These are phyloP conservation scores for Microctonus brassicae DNA, from an alignment of 2,888 invertebrate genomes.

Conservation along the genomic window DNA sequence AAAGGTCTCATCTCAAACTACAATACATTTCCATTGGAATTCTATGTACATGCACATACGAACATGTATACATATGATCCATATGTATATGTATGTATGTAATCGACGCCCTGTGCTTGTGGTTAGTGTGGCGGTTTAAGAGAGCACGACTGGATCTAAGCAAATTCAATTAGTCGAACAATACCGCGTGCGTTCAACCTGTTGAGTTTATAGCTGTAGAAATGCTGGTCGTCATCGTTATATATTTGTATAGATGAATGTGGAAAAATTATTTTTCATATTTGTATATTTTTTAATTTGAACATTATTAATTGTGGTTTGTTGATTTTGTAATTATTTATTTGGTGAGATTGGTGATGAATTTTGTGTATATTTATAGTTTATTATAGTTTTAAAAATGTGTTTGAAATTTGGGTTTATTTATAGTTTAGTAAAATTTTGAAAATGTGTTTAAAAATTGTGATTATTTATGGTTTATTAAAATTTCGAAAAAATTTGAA, in stretches of 20 bases:
- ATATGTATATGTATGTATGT: slow-evolving; percentile 39
- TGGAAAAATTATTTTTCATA: not conserved
- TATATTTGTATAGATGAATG: not conserved
- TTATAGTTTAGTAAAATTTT: too few species aligned
- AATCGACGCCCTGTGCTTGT: slow-evolving; percentile 51
- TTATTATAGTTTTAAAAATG: too few species aligned
- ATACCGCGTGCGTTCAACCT: slow-evolving; percentile 54
- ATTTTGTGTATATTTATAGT: too few species aligned
- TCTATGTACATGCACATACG: too few species aligned
- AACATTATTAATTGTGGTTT: too few species aligned
- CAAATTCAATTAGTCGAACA: slow-evolving; percentile 61
- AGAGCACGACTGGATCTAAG: slow-evolving; percentile 52
- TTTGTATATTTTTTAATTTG: too few species aligned
- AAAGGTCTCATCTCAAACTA: slow-evolving; percentile 26
- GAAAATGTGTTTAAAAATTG: too few species aligned
- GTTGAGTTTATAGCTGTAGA: slow-evolving; percentile 49
- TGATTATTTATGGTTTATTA: too few species aligned
- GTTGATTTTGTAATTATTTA: too few species aligned
- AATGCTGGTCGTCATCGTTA: not conserved
- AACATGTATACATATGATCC: slow-evolving; percentile 46
- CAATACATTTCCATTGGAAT: slow-evolving; percentile 49
- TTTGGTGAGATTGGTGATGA: too few species aligned
- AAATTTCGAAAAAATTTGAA: too few species aligned
- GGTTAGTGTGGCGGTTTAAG: slow-evolving; percentile 48
- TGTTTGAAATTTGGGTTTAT: too few species aligned